Percentiles rank a stretch among this genome's conserved stretches.
Conservation (phyloP, 1,140 invertebrate species). For the Pomacea maculata region DNA sequence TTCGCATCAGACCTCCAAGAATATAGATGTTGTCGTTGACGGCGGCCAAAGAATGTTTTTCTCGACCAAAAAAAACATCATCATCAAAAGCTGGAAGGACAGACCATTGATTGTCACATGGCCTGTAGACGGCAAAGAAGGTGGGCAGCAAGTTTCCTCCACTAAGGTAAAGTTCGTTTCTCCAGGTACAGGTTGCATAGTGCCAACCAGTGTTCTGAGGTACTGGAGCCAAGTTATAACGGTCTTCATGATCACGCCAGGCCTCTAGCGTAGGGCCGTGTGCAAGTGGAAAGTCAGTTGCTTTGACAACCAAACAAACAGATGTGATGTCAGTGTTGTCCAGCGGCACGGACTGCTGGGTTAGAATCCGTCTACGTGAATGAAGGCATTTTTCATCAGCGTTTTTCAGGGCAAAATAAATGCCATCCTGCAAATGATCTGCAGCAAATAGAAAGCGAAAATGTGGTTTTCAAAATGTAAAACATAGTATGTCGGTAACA, state of each 20-base stretch:
- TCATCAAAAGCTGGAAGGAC: neutral
- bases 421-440: neutral
- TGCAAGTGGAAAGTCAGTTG: neutral
- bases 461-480: neutral
- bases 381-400: neutral
- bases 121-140: neutral
- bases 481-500: neutral
- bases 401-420: neutral
- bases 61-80: neutral
- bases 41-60: neutral
- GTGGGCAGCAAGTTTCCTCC: neutral
- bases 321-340: no score
- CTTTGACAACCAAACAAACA: no score
- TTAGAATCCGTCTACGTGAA: neutral
- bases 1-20: neutral
- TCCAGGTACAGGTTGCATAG: neutral
- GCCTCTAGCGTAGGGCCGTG: neutral
- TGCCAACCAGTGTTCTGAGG: neutral
- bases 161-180: conserved; percentile 3
- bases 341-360: neutral
- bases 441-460: neutral
- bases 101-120: neutral
- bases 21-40: neutral
- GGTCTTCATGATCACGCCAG: neutral
- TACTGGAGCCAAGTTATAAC: neutral